phyloP scores from a whole-genome alignment of 2,797 vertebrate species.

The Meda fulgida region DNA sequence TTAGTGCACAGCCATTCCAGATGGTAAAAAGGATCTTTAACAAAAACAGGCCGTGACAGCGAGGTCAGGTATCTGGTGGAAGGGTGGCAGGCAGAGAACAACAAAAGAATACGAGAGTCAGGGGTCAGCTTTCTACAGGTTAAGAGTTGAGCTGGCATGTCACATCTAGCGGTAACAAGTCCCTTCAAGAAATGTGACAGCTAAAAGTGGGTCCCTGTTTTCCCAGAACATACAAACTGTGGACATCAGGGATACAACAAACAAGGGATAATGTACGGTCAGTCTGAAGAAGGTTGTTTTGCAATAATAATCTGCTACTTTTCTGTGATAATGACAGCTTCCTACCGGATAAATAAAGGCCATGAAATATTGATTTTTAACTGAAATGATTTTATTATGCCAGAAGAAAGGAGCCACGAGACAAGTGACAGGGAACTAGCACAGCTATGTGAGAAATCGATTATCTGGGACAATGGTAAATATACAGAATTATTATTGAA shows the following conservation, averaged over 20 bases:
- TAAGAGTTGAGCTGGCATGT: slow-evolving; percentile 77
- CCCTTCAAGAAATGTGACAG: slow-evolving; percentile 68
- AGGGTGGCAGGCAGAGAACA: slow-evolving; percentile 53
- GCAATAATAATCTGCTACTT: background rate
- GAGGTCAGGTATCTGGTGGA: slow-evolving; percentile 70
- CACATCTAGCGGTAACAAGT: slow-evolving; percentile 75
- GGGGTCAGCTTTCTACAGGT: slow-evolving; percentile 76
- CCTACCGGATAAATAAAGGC: background rate
- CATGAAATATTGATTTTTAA: slow-evolving; percentile 14
- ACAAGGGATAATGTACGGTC: slow-evolving; percentile 66
- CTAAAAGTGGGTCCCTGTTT: slow-evolving; percentile 69
- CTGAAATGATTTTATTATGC: slow-evolving; percentile 40
- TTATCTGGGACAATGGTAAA: background rate
- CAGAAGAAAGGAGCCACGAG: background rate
- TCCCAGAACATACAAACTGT: slow-evolving; percentile 59
- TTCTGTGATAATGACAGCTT: background rate
- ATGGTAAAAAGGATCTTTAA: slow-evolving; percentile 59
- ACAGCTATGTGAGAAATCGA: background rate
- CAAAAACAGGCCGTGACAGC: slow-evolving; percentile 66
- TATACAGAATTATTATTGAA: background rate
- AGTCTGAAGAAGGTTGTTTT: background rate
- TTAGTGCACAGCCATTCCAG: slow-evolving; percentile 55
- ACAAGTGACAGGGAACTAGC: background rate
- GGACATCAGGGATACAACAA: slow-evolving; percentile 66
- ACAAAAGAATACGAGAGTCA: slow-evolving; percentile 67